A percentile compares a stretch with the other conserved stretches of the same genome.
Conservation (phyloP, 2,797 vertebrate species). For the Tinamus major region DNA sequence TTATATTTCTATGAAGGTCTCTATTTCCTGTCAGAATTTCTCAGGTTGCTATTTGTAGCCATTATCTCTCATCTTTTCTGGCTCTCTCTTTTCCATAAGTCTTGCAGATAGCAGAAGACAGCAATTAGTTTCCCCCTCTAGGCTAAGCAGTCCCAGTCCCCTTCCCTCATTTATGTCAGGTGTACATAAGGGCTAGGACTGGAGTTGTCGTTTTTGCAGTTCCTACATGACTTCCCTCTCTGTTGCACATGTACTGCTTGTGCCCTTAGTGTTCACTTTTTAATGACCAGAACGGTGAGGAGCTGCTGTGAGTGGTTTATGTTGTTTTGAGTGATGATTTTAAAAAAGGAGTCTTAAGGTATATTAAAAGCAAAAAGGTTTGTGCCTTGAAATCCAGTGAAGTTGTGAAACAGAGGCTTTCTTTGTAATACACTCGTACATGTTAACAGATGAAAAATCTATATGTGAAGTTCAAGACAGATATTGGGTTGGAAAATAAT, state of each 20-base stretch:
- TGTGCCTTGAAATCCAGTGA: neutral
- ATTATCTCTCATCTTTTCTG: neutral
- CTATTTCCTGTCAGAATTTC: neutral
- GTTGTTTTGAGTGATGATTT: neutral
- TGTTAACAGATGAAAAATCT: neutral
- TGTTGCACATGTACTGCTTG: neutral
- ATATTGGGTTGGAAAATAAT: neutral
- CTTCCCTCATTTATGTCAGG: fast-evolving
- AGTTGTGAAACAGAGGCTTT: neutral
- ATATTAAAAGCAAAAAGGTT: neutral
- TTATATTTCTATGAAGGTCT: neutral
- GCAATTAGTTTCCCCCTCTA: neutral
- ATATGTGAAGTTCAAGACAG: neutral
- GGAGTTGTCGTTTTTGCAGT: neutral
- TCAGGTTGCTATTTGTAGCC: neutral
- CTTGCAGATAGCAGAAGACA: neutral
- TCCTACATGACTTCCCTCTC: neutral
- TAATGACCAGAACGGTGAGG: neutral
- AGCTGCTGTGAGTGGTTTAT: neutral
- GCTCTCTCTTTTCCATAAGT: neutral
- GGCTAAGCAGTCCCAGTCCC: neutral
- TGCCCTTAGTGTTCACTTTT: neutral
- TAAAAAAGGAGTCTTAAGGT: neutral
- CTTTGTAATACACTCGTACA: neutral
- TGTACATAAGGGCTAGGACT: too few species aligned